Conservation (phyloP, 1,140 invertebrate genomes). For the Homarus americanus region DNA sequence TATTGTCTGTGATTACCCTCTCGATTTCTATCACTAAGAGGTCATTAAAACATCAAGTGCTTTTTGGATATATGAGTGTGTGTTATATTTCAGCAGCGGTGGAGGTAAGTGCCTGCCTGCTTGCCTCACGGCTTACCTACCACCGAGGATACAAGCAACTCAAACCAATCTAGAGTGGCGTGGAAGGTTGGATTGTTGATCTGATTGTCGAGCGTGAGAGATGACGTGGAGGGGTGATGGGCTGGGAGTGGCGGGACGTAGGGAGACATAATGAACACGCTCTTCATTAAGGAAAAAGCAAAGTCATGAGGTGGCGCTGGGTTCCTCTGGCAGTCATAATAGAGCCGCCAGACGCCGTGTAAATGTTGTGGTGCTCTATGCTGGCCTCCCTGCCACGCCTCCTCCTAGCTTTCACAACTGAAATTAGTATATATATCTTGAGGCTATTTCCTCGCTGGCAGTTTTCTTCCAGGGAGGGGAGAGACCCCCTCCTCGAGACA, state of each 20-base stretch:
- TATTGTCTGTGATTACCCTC: neutral
- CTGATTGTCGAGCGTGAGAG: neutral
- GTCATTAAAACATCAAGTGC: neutral
- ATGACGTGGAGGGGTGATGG: neutral
- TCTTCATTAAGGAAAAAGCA: slow-evolving; percentile 57
- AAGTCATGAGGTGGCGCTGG: slow-evolving; percentile 35
- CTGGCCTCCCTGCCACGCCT: neutral
- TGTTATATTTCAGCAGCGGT: too few relatives aligned
- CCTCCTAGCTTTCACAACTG: neutral
- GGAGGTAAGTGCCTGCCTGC: too few relatives aligned
- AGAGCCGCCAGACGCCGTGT: neutral
- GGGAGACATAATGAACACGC: slow-evolving; percentile 47
- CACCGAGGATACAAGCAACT: too few relatives aligned
- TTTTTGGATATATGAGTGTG: slow-evolving; percentile 14
- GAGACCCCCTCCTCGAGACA: neutral
- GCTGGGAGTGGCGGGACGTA: neutral
- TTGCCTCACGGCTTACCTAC: too few relatives aligned
- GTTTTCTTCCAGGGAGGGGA: neutral
- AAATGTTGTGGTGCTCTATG: neutral
- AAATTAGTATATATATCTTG: neutral
- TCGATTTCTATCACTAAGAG: neutral
- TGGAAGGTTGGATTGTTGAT: neutral
- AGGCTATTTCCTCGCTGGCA: neutral
- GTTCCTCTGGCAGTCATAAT: slow-evolving; percentile 17
- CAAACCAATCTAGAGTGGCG: too few relatives aligned